Evolutionary conservation across 1,140 invertebrate genomes (phyloP).

Genomic region (Drosophila fuyamai): DNA sequence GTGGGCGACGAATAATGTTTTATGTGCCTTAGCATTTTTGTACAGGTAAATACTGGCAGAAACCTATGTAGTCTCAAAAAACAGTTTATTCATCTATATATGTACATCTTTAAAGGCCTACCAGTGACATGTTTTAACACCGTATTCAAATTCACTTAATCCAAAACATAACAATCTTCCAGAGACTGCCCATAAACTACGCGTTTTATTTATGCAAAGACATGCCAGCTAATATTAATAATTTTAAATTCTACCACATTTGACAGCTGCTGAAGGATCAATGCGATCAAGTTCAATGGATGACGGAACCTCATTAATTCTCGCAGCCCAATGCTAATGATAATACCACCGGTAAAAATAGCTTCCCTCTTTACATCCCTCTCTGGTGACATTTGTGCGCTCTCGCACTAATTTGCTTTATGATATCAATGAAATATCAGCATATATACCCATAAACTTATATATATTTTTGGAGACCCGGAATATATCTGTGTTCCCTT

Average conservation of each 20-base stretch:
- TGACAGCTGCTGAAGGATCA: conserved; percentile 53
- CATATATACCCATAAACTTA: conserved; percentile 28
- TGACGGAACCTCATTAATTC: conserved; percentile 36
- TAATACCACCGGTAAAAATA: conserved; percentile 43
- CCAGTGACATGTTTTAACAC: too few relatives aligned
- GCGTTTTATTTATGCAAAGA: neutral
- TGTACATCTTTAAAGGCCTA: neutral
- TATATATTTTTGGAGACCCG: conserved; percentile 66
- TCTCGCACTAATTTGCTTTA: conserved; percentile 77
- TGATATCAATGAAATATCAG: conserved; percentile 75
- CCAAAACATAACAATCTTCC: neutral
- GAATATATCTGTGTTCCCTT: conserved; percentile 61
- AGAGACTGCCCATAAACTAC: neutral
- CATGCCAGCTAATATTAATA: neutral
- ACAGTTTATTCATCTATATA: neutral
- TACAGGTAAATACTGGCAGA: neutral
- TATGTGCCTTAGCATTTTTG: neutral
- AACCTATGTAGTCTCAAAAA: neutral
- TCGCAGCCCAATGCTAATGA: conserved; percentile 32
- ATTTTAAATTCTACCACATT: conserved; percentile 12
- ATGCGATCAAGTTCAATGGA: conserved; percentile 68
- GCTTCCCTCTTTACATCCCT: conserved; percentile 10
- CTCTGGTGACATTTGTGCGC: conserved; percentile 51
- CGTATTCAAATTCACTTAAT: neutral
- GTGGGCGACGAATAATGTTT: neutral